These are phyloP conservation scores for Danio kyathit DNA, from an alignment of 2,797 vertebrate species.

Conservation along the genomic window DNA sequence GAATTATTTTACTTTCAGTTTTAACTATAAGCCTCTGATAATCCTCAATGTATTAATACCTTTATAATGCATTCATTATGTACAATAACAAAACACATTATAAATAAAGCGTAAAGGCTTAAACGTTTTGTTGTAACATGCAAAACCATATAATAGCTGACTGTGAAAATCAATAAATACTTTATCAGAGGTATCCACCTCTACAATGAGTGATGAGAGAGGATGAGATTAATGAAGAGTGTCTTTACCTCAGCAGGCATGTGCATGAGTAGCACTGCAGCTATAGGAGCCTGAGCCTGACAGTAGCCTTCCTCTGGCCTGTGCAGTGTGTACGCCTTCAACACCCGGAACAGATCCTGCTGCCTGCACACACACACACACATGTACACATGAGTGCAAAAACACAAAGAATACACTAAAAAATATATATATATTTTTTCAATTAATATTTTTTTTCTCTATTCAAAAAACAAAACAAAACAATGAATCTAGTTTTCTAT, in stretches of 20 bases:
- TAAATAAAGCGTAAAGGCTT: background rate
- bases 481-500: too few species aligned
- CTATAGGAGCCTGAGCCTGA: conserved; percentile 97
- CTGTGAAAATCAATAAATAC: background rate
- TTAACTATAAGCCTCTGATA: too few species aligned
- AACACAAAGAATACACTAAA: too few species aligned
- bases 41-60: background rate
- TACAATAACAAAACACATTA: too few species aligned
- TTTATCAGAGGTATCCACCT: background rate
- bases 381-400: too few species aligned
- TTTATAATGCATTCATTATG: background rate
- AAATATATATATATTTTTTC: too few species aligned
- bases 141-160: background rate
- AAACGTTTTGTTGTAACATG: background rate
- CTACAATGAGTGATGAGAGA: background rate
- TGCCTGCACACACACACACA: conserved; percentile 78
- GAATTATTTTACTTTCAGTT: too few species aligned
- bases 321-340: conserved; percentile 94
- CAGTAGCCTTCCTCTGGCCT: conserved; percentile 97
- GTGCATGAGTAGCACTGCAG: conserved; percentile 97
- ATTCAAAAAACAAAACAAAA: too few species aligned
- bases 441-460: too few species aligned
- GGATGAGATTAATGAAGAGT: too few species aligned
- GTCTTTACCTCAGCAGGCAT: conserved; percentile 94
- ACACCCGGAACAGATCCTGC: conserved; percentile 92